Evolutionary conservation across 2,797 vertebrate species (phyloP).

Genomic region (Pangasius sanitwongsei): DNA sequence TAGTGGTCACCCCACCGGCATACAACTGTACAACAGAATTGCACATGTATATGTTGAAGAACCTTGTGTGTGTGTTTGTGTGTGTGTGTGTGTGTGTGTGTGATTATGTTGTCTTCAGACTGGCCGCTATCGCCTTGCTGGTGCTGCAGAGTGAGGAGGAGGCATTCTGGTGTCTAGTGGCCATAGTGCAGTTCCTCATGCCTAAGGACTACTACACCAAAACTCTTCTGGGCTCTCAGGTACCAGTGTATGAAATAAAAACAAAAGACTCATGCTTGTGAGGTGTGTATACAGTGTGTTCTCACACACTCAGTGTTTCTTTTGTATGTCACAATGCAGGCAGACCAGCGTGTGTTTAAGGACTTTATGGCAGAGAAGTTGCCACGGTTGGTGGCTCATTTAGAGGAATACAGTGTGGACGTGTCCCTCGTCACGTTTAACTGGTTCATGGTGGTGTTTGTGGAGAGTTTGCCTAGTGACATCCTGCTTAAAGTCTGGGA

Average conservation of each 20-base stretch:
- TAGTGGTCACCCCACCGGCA: constrained; percentile 22
- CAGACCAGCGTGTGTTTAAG: constrained; percentile 93
- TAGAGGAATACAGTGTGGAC: constrained; percentile 81
- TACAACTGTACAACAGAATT: background rate
- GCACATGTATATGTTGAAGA: background rate
- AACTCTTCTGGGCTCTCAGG: constrained; percentile 89
- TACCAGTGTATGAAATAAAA: constrained; percentile 59
- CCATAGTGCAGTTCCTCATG: constrained; percentile 90
- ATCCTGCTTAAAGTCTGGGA: constrained; percentile 93
- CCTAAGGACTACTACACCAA: constrained; percentile 91
- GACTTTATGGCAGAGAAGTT: constrained; percentile 90
- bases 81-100: constrained; percentile 6
- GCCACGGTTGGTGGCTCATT: constrained; percentile 83
- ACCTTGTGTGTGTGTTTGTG: background rate
- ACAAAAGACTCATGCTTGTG: background rate
- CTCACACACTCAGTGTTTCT: background rate
- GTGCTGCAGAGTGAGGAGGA: constrained; percentile 89
- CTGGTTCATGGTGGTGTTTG: constrained; percentile 93
- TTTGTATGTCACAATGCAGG: constrained; percentile 69
- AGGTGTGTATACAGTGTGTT: background rate
- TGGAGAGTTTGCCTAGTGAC: constrained; percentile 88
- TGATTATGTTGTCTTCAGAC: constrained; percentile 64
- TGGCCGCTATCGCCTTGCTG: constrained; percentile 88
- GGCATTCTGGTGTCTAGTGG: constrained; percentile 92
- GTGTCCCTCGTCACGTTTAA: constrained; percentile 90